These are phyloP conservation scores for Phataginus tetradactyla DNA, from an alignment of 2,797 vertebrate species.

Conservation along the genomic window DNA sequence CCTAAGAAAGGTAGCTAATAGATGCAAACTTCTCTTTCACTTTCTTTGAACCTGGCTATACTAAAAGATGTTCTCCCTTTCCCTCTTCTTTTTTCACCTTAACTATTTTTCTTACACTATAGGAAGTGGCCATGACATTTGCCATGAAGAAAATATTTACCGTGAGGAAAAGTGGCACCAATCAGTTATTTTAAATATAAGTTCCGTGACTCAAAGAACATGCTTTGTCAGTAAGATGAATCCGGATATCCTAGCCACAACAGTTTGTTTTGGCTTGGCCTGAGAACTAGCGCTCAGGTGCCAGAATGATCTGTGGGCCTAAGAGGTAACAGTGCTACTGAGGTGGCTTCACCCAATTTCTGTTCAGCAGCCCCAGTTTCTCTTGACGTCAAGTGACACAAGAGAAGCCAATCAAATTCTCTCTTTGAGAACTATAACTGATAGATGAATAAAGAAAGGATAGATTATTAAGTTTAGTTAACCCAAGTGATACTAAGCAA, in stretches of 20 bases:
- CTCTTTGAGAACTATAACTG: background rate
- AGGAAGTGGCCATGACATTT: background rate
- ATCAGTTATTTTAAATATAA: background rate
- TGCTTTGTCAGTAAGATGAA: background rate
- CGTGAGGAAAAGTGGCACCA: background rate
- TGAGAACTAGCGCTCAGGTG: background rate
- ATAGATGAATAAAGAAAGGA: background rate
- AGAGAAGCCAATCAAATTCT: background rate
- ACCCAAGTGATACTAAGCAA: background rate
- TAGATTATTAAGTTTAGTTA: background rate
- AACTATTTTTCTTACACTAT: background rate
- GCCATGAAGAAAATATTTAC: background rate
- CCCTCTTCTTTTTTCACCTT: background rate
- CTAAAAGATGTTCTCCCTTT: background rate
- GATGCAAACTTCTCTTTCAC: background rate
- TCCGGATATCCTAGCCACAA: background rate
- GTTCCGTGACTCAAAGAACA: background rate
- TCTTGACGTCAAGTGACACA: background rate
- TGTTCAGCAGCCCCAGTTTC: background rate
- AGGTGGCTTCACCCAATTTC: background rate
- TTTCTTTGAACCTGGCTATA: background rate
- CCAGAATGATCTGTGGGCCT: background rate
- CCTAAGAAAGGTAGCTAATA: background rate
- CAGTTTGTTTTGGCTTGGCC: background rate
- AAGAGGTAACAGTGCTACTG: background rate